Conservation (phyloP, 2,113 vertebrate species). For the Cryptomyrus ogoouensis region DNA sequence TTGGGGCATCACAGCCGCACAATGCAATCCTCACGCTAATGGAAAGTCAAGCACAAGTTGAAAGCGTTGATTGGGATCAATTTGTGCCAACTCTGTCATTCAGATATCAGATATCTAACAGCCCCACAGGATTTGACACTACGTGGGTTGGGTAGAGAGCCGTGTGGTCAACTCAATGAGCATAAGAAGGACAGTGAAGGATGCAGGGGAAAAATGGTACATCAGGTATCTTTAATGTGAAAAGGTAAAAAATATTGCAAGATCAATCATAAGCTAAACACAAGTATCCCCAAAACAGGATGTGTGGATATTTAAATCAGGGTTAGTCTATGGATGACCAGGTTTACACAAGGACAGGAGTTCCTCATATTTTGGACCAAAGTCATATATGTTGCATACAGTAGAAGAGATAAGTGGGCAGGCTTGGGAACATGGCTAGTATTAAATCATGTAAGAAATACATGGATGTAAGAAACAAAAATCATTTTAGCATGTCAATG, state of each 20-base stretch:
- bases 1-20: background rate
- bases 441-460: background rate
- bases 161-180: background rate
- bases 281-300: background rate
- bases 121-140: background rate
- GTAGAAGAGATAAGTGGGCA: background rate
- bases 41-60: conserved; percentile 1
- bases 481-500: background rate
- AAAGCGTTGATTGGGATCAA: background rate
- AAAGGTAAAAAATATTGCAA: background rate
- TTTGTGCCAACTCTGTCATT: background rate
- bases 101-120: background rate
- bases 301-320: background rate
- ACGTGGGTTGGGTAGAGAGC: background rate
- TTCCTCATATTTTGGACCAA: background rate
- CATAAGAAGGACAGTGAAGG: background rate
- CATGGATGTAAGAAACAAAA: background rate
- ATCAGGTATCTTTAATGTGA: background rate
- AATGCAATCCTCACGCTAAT: background rate
- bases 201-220: background rate
- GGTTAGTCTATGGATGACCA: background rate
- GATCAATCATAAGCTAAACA: background rate
- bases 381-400: background rate
- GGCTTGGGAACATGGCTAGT: background rate
- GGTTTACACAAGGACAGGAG: background rate